Conservation (phyloP, 2,888 invertebrate species). For the Lepetodrilus schrolli region DNA sequence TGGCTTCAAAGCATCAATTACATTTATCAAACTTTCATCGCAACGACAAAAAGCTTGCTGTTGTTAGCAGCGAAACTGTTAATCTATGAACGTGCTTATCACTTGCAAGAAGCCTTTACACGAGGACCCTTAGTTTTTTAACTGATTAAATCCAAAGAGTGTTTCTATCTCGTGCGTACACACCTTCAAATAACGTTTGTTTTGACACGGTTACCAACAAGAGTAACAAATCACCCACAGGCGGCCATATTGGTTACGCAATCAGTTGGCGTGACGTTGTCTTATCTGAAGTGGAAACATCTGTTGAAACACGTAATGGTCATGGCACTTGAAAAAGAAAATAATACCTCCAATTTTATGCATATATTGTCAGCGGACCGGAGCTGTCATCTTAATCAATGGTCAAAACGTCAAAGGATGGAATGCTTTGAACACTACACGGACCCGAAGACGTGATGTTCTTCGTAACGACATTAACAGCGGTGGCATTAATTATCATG, state of each 20-base stretch:
- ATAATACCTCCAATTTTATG: background rate
- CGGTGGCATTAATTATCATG: no score
- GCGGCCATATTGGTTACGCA: constrained; percentile 23
- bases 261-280: constrained; percentile 6
- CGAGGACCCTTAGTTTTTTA: no score
- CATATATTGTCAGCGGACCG: background rate
- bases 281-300: constrained; percentile 5
- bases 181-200: background rate
- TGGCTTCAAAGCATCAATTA: no score
- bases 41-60: no score
- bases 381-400: constrained; percentile 3
- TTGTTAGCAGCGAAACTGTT: no score
- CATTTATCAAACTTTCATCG: no score
- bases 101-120: no score
- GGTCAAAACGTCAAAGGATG: background rate
- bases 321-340: no score
- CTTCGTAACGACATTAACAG: no score
- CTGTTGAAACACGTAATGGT: background rate
- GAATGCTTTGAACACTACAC: constrained; percentile 2
- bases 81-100: no score
- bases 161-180: background rate
- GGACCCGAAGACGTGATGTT: no score
- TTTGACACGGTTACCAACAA: constrained; percentile 13
- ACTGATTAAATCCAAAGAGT: no score
- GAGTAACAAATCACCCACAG: constrained; percentile 20